These are phyloP conservation scores for Drosophila miranda DNA, from an alignment of 1,140 invertebrate genomes.

Conservation along the genomic window DNA sequence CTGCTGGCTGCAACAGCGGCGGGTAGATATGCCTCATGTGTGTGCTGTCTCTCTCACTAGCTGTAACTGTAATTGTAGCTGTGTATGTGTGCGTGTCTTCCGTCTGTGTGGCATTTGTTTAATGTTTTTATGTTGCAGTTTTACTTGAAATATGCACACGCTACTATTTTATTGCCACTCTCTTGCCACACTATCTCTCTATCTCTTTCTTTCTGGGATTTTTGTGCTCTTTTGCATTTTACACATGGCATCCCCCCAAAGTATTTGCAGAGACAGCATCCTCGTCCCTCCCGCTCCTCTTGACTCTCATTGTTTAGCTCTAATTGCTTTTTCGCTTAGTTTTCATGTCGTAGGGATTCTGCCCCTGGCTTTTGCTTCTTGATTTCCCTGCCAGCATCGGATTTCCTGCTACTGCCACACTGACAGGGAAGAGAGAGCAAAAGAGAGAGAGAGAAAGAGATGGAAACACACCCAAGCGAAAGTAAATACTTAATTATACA, in stretches of 20 bases:
- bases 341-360: slow-evolving; percentile 50
- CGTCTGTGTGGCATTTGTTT: slow-evolving; percentile 69
- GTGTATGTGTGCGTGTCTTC: slow-evolving; percentile 1
- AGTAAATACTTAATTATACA: slow-evolving; percentile 76
- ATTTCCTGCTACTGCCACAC: slow-evolving; percentile 35
- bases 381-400: slow-evolving; percentile 59
- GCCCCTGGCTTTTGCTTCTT: slow-evolving; percentile 49
- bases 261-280: slow-evolving; percentile 64
- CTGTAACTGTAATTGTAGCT: slow-evolving; percentile 8
- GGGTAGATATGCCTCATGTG: slow-evolving; percentile 32
- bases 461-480: slow-evolving; percentile 41
- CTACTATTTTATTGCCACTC: slow-evolving; percentile 68
- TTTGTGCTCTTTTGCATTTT: slow-evolving; percentile 65
- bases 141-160: slow-evolving; percentile 72
- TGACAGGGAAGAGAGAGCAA: neutral
- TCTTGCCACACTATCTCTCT: neutral
- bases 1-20: slow-evolving; percentile 22
- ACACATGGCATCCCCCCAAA: slow-evolving; percentile 60
- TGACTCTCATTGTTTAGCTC: slow-evolving; percentile 59
- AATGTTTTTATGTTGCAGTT: slow-evolving; percentile 74
- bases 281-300: neutral
- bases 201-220: slow-evolving; percentile 35
- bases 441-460: no score
- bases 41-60: slow-evolving; percentile 1
- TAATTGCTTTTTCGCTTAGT: slow-evolving; percentile 76